Evolutionary conservation across 2,888 invertebrate genomes (phyloP).

Genomic region (Gibbula magus): DNA sequence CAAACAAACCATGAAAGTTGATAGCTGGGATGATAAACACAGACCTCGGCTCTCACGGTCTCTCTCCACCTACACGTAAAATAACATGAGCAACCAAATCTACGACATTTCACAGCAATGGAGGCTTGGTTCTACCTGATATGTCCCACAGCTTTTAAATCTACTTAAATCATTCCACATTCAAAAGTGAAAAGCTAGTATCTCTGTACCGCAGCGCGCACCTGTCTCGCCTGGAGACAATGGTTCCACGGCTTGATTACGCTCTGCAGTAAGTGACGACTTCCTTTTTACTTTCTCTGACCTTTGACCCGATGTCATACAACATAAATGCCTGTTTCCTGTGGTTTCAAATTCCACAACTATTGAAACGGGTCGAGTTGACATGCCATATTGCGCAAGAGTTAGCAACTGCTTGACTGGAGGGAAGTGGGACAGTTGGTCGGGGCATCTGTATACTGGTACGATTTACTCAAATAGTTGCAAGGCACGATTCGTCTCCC

Average conservation of each 20-base stretch:
- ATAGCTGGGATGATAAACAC: conserved; percentile 8
- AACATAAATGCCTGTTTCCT: background rate
- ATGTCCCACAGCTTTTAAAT: background rate
- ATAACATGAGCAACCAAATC: background rate
- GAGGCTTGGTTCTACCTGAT: background rate
- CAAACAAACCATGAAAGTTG: conserved; percentile 2
- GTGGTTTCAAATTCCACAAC: background rate
- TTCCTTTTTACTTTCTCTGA: background rate
- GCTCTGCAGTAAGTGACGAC: conserved; percentile 4
- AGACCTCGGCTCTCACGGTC: conserved; percentile 6
- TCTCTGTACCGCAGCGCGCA: background rate
- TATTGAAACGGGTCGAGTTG: background rate
- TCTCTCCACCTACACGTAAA: background rate
- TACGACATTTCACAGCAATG: background rate
- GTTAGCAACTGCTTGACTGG: too few species aligned
- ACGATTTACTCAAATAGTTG: too few species aligned
- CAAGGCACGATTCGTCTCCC: too few species aligned
- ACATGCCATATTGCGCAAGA: background rate
- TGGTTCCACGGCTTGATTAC: background rate
- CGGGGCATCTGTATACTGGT: too few species aligned
- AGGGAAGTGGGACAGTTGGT: too few species aligned
- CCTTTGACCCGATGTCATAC: background rate
- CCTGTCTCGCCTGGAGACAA: background rate
- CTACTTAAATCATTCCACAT: background rate
- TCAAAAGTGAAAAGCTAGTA: too few species aligned